phyloP scores from a whole-genome alignment of 2,113 vertebrate species.

The Phasianus colchicus region DNA sequence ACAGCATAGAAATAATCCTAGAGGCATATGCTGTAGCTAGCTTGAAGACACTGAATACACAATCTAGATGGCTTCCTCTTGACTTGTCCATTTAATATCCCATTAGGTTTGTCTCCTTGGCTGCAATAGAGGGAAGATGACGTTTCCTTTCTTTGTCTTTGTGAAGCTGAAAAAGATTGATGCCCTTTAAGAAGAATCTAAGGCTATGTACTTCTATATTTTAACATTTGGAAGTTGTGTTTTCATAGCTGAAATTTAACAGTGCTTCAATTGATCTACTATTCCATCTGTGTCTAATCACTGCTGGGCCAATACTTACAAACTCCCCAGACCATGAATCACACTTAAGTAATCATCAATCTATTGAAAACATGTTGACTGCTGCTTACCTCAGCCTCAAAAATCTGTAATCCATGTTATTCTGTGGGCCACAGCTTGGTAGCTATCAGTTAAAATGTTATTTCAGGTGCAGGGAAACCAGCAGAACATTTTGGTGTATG shows the following conservation, averaged over 20 bases:
- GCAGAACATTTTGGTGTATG: rapidly evolving
- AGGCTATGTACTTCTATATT: background rate
- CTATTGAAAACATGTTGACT: background rate
- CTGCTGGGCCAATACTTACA: background rate
- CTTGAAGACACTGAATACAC: background rate
- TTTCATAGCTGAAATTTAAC: background rate
- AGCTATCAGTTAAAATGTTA: background rate
- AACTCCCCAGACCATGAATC: background rate
- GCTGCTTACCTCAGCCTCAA: background rate
- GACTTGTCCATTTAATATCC: background rate
- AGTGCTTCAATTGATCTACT: background rate
- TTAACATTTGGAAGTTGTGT: background rate
- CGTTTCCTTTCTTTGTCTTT: background rate
- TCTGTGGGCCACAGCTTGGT: background rate
- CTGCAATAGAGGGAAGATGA: background rate
- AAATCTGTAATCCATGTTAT: background rate
- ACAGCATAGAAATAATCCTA: background rate
- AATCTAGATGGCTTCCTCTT: background rate
- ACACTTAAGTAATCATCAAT: background rate
- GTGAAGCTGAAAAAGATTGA: background rate
- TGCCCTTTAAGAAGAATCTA: background rate
- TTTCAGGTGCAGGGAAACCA: background rate
- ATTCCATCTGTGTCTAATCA: background rate
- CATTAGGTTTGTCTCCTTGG: background rate
- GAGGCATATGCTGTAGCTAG: background rate